A percentile compares a stretch with the other conserved stretches of the same genome.
Evolutionary conservation across 2,888 invertebrate genomes (phyloP).

Genomic region (Apamea crenata): DNA sequence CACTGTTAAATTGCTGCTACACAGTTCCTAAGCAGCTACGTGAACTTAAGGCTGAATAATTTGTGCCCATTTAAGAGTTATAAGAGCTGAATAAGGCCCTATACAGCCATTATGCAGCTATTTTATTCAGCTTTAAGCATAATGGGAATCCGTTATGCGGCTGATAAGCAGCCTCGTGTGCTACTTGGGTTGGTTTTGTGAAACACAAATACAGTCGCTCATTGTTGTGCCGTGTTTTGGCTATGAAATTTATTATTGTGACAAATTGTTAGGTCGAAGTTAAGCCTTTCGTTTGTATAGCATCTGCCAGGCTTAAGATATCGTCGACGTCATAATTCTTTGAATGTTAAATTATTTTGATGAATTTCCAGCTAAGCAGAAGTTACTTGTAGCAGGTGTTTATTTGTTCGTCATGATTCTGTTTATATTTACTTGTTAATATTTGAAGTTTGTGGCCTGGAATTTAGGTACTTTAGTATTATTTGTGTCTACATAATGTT

Average conservation of each 20-base stretch:
- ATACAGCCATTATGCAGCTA: too few species aligned
- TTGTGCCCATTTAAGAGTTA: too few species aligned
- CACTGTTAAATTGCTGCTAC: too few species aligned
- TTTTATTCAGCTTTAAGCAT: too few species aligned
- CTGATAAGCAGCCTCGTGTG: too few species aligned
- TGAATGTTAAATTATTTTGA: constrained; percentile 72
- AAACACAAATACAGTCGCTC: constrained; percentile 80
- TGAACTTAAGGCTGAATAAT: too few species aligned
- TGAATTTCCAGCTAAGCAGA: constrained; percentile 62
- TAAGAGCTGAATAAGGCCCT: too few species aligned
- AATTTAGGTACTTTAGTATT: constrained; percentile 3
- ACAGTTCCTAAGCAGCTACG: too few species aligned
- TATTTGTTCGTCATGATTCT: constrained; percentile 39
- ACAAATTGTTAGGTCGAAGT: constrained; percentile 86
- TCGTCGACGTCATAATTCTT: constrained; percentile 74
- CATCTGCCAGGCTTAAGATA: constrained; percentile 78
- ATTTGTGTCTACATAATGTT: constrained; percentile 5
- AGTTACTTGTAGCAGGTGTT: constrained; percentile 57
- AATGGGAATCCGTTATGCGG: too few species aligned
- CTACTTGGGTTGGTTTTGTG: constrained; percentile 84
- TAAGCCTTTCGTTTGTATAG: constrained; percentile 83
- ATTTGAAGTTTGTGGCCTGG: constrained; percentile 2
- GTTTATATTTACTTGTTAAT: constrained; percentile 42
- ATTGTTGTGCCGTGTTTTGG: constrained; percentile 86
- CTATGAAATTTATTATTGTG: constrained; percentile 88